Conservation (phyloP, 2,888 invertebrate genomes). For the Congeria kusceri region DNA sequence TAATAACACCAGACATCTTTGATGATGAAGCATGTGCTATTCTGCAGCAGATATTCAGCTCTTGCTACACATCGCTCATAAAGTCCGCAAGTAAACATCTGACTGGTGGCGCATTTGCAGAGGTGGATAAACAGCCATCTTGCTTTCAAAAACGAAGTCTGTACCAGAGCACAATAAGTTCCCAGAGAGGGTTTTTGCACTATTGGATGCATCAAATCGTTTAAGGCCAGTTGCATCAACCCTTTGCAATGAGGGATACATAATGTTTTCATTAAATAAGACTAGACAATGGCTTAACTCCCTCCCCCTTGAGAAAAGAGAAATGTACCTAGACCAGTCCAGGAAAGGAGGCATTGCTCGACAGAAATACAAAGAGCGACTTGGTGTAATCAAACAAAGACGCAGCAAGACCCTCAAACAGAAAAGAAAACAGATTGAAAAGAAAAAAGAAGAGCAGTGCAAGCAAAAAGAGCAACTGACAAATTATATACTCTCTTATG, state of each 20-base stretch:
- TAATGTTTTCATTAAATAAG: slow-evolving; percentile 40
- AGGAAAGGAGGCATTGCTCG: slow-evolving; percentile 28
- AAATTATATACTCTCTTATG: slow-evolving; percentile 32
- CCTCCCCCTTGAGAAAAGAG: slow-evolving; percentile 11
- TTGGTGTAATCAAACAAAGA: slow-evolving; percentile 10
- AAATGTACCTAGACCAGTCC: slow-evolving; percentile 12
- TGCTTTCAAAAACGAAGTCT: slow-evolving; percentile 22
- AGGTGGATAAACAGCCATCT: slow-evolving; percentile 5
- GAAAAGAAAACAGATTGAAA: slow-evolving; percentile 22
- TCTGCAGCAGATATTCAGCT: slow-evolving; percentile 15
- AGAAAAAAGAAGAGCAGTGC: slow-evolving; percentile 22
- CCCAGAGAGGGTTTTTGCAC: slow-evolving; percentile 40
- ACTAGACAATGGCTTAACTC: slow-evolving; percentile 28
- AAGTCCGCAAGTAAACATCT: slow-evolving; percentile 28
- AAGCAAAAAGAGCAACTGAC: slow-evolving; percentile 12
- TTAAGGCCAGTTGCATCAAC: slow-evolving; percentile 37
- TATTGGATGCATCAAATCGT: background rate
- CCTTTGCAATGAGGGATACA: slow-evolving; percentile 29
- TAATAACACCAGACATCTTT: slow-evolving; percentile 13
- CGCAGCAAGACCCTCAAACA: slow-evolving; percentile 12
- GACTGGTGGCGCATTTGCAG: slow-evolving; percentile 9
- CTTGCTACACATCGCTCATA: slow-evolving; percentile 15
- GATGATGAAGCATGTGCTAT: slow-evolving; percentile 11
- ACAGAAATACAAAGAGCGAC: slow-evolving; percentile 21
- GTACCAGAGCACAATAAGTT: slow-evolving; percentile 39